These are phyloP conservation scores for Nycteola revayana DNA, from an alignment of 2,888 invertebrate species.

Conservation along the genomic window DNA sequence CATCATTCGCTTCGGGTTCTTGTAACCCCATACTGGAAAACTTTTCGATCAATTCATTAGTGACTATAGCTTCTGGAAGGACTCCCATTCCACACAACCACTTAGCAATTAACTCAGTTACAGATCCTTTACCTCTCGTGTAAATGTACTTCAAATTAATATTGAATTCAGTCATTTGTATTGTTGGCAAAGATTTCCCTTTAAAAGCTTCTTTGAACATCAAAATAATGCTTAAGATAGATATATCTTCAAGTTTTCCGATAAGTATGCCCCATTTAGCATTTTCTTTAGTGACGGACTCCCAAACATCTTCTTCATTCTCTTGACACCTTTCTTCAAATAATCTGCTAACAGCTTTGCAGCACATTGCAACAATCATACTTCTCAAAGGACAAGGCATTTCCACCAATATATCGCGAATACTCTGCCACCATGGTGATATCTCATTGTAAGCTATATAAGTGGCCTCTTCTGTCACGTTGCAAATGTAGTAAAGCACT, in stretches of 20 bases:
- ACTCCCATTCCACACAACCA: slow-evolving; percentile 91
- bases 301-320: slow-evolving; percentile 87
- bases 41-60: slow-evolving; percentile 72
- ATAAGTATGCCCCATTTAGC: slow-evolving; percentile 94
- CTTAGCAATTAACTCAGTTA: slow-evolving; percentile 93
- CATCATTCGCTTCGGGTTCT: slow-evolving; percentile 35
- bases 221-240: slow-evolving; percentile 88
- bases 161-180: slow-evolving; percentile 79
- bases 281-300: slow-evolving; percentile 91
- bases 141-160: slow-evolving; percentile 86
- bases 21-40: slow-evolving; percentile 32
- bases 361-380: slow-evolving; percentile 91
- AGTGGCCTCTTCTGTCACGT: slow-evolving; percentile 82
- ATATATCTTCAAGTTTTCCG: slow-evolving; percentile 94
- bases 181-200: slow-evolving; percentile 72
- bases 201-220: slow-evolving; percentile 69
- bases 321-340: slow-evolving; percentile 65
- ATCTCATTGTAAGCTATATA: slow-evolving; percentile 85
- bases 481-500: slow-evolving; percentile 85
- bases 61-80: slow-evolving; percentile 83
- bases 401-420: slow-evolving; percentile 87
- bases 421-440: slow-evolving; percentile 91
- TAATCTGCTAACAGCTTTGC: slow-evolving; percentile 86
- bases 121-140: slow-evolving; percentile 88
- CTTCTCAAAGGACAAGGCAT: slow-evolving; percentile 89